Conservation (phyloP, 2,113 vertebrate species). For the Loxodonta africana region DNA sequence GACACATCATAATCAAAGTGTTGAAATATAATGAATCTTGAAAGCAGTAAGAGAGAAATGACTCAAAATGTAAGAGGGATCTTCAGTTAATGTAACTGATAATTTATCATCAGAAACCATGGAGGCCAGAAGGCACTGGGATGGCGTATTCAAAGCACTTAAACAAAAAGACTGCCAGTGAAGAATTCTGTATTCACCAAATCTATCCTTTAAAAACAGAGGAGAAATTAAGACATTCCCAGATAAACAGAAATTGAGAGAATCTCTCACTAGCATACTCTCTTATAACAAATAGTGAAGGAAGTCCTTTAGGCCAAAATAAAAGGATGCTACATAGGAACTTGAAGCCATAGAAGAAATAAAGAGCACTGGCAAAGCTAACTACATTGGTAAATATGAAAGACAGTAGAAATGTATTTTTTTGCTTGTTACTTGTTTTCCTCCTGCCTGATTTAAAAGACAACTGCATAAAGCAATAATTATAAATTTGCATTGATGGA, state of each 20-base stretch:
- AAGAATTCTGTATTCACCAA: not conserved
- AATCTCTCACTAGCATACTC: not conserved
- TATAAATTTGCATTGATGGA: too few species aligned
- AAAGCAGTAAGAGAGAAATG: not conserved
- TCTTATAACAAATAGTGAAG: not conserved
- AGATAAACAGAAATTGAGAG: not conserved
- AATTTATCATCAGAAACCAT: conserved; percentile 11
- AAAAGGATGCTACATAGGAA: not conserved
- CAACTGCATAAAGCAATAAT: too few species aligned
- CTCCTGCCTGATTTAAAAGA: too few species aligned
- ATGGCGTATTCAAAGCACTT: not conserved
- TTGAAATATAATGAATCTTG: not conserved
- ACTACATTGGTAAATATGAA: not conserved
- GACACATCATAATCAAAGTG: not conserved
- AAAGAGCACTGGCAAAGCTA: not conserved
- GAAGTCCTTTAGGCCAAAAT: not conserved
- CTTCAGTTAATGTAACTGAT: not conserved
- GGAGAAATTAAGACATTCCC: not conserved
- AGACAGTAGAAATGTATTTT: too few species aligned
- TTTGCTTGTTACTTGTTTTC: too few species aligned
- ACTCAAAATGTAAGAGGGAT: not conserved
- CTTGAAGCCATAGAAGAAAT: not conserved
- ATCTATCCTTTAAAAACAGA: not conserved
- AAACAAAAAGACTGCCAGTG: not conserved
- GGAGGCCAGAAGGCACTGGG: not conserved